Base-by-base conservation (phyloP, 2,113 vertebrate genomes). In the Gallinago media region DNA sequence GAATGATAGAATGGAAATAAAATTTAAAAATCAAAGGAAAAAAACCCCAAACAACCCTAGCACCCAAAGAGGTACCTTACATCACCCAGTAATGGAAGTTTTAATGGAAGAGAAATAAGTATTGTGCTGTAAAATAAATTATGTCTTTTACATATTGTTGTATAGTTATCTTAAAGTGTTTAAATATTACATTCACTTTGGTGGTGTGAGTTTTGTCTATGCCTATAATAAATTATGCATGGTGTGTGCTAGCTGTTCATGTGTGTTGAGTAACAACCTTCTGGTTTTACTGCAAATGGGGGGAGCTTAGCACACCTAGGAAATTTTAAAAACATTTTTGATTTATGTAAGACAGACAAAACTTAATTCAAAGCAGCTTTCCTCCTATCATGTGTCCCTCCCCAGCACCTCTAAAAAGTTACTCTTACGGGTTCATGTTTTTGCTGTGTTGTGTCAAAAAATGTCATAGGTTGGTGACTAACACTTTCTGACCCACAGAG, bases 81-180 rank as follows among this genome's bases (percentile, higher is more conserved):
- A 61, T 70, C 84, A 78, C 31, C 34, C 79, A 86, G 50, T 83
- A 79, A 85, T 58, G 34, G 73, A 52, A 87, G 59, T 79, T 81
- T 85, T 38, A 85, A 92, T 49, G 77, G 47, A 59, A 76, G 38
- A 79, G 73, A 93, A 96, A 11, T 86, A 96, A 75, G 65, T 54
- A 74, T 16, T 90, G 77, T 92, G 88, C 96, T 95, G 88, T 77
- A 94, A 98, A 98, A 98, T 98, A 98, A 98, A 97, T 98, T 97
- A 98, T 5, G 47, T 54, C 38, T 61, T 92, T 96, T 95, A 83
- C 56, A 65, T 54, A 91, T 40, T 40, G 38, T n/a, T 71, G 63
- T 36, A 78, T 8, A 84, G 50, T 90, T 95, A 92, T 46, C 63
- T 87, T 95, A 89, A 97, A 97, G 72, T 92, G 81, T 97, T 97